Evolutionary conservation across 1,140 invertebrate species (phyloP).

Genomic region (Drosophila pseudoobscura): DNA sequence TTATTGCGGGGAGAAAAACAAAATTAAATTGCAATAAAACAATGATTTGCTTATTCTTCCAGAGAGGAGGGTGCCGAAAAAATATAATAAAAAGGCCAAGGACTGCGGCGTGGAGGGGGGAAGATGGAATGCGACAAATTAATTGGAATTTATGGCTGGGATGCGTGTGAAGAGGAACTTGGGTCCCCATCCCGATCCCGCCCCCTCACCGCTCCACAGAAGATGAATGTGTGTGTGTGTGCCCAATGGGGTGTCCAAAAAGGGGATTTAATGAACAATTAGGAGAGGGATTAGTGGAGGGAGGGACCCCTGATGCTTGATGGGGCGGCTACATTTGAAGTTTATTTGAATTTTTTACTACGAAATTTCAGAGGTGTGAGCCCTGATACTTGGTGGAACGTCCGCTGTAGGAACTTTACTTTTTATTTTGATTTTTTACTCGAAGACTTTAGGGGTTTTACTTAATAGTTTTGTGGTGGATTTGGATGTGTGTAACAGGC

Average conservation of each 20-base stretch:
- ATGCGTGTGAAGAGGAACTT: constrained; percentile 46
- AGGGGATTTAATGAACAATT: constrained; percentile 64
- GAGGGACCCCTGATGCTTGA: constrained; percentile 19
- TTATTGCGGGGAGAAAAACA: constrained; percentile 50
- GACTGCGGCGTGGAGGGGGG: constrained; percentile 5
- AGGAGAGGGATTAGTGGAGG: constrained; percentile 50
- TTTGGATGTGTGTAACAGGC: too few relatives aligned
- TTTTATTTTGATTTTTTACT: too few relatives aligned
- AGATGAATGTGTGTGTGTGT: constrained; percentile 31
- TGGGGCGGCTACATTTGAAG: not conserved
- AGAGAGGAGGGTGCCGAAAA: constrained; percentile 21
- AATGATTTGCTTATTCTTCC: constrained; percentile 64
- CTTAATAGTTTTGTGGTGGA: too few relatives aligned
- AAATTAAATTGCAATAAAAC: constrained; percentile 71
- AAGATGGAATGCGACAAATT: constrained; percentile 74
- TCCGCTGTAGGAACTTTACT: too few relatives aligned
- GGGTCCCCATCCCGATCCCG: not conserved
- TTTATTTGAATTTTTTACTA: not conserved
- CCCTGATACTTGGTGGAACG: too few relatives aligned
- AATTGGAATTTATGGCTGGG: constrained; percentile 70
- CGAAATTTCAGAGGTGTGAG: not conserved
- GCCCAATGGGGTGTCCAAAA: constrained; percentile 12
- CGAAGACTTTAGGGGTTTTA: too few relatives aligned
- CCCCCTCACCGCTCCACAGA: not conserved
- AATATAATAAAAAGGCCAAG: constrained; percentile 40